Percentiles rank a stretch among this genome's conserved stretches.
Evolutionary conservation across 2,113 vertebrate genomes (phyloP).

Genomic region (Podocnemis expansa): DNA sequence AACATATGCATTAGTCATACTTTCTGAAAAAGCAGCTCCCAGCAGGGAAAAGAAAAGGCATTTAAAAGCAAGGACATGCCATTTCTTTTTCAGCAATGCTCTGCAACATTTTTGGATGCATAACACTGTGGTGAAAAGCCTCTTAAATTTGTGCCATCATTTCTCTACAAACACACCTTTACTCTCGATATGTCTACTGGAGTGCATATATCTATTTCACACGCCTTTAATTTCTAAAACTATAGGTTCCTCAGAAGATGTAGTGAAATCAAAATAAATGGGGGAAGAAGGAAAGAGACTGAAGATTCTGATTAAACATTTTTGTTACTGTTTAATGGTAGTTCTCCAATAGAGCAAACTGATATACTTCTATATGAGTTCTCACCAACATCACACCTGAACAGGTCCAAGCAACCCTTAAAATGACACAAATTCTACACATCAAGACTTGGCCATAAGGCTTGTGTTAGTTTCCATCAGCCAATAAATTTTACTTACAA

Average conservation of each 20-base stretch:
- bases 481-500: background rate
- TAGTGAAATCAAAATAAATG: background rate
- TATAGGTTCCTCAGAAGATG: slow-evolving; percentile 11
- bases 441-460: background rate
- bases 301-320: background rate
- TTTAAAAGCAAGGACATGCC: background rate
- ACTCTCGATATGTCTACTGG: slow-evolving; percentile 30
- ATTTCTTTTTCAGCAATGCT: background rate
- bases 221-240: slow-evolving; percentile 3
- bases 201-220: background rate
- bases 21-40: background rate
- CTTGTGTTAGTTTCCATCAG: background rate
- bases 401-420: slow-evolving; percentile 47
- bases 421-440: slow-evolving; percentile 55
- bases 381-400: slow-evolving; percentile 24
- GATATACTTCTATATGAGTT: background rate
- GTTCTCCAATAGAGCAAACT: slow-evolving; percentile 15
- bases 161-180: background rate
- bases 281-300: background rate
- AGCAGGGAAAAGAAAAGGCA: slow-evolving; percentile 25
- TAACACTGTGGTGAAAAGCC: background rate
- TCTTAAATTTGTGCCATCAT: slow-evolving; percentile 11
- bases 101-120: background rate
- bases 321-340: background rate
- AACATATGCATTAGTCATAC: background rate